phyloP scores from a whole-genome alignment of 2,113 vertebrate genomes.

The Solea solea region DNA sequence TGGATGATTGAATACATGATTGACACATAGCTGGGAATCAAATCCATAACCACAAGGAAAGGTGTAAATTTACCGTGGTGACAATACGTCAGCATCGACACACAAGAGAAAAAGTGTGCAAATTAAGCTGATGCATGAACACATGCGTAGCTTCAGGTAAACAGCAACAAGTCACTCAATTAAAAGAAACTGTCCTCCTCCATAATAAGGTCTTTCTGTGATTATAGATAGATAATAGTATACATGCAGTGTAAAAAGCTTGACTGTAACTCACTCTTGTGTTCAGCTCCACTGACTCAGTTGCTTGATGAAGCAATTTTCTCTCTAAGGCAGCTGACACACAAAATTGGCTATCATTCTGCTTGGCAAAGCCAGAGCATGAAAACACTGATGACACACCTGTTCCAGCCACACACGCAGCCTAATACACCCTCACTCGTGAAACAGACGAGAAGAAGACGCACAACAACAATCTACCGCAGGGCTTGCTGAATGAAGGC shows the following conservation, averaged over 20 bases:
- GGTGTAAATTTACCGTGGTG: neutral
- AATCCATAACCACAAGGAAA: too few relatives aligned
- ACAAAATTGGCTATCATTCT: conserved; percentile 40
- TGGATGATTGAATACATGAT: too few relatives aligned
- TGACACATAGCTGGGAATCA: too few relatives aligned
- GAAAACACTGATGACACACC: conserved; percentile 52
- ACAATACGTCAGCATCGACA: neutral
- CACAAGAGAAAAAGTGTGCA: neutral
- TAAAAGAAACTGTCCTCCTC: neutral
- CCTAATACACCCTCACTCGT: conserved; percentile 5
- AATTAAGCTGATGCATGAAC: neutral
- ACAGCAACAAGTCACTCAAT: neutral
- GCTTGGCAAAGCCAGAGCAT: conserved; percentile 20
- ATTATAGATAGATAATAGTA: neutral
- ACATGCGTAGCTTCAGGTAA: neutral
- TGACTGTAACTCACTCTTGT: conserved; percentile 11
- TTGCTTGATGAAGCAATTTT: conserved; percentile 40
- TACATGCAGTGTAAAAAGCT: neutral
- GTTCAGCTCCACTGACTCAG: conserved; percentile 7
- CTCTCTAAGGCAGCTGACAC: conserved; percentile 59
- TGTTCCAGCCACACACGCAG: conserved; percentile 16
- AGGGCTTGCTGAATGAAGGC: neutral
- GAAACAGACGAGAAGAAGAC: conserved; percentile 24
- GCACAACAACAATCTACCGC: conserved; percentile 2
- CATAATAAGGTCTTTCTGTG: neutral